These are phyloP conservation scores for Nyctalus aviator DNA, from an alignment of 2,797 vertebrate species.

Conservation along the genomic window DNA sequence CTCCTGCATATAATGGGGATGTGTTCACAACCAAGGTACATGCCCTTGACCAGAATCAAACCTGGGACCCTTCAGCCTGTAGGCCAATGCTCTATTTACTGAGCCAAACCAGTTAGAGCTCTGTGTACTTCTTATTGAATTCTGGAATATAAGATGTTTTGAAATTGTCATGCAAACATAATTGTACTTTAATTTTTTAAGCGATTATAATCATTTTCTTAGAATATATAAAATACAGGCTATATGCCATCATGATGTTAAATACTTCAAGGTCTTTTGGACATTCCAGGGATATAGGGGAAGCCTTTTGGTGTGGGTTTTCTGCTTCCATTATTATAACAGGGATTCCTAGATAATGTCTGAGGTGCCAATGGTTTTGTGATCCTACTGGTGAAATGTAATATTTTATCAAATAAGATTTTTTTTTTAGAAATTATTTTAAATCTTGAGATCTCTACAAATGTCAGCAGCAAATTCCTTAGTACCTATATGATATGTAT, in stretches of 20 bases:
- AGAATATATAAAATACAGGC: not conserved
- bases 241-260: not conserved
- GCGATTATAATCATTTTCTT: not conserved
- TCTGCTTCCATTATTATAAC: not conserved
- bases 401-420: not conserved
- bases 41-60: no score
- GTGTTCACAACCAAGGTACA: no score
- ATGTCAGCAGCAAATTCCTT: not conserved
- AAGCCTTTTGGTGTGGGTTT: not conserved
- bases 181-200: not conserved
- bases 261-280: not conserved
- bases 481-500: not conserved
- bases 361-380: not conserved
- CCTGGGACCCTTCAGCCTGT: no score
- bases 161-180: not conserved
- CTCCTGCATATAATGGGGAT: no score
- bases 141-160: not conserved
- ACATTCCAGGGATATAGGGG: not conserved
- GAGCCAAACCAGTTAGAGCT: not conserved
- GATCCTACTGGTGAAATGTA: not conserved
- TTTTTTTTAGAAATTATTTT: slow-evolving; percentile 2
- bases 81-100: no score
- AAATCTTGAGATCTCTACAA: not conserved
- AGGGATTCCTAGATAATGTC: not conserved
- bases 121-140: not conserved